Percentiles rank a stretch among this genome's conserved stretches.
These are phyloP conservation scores for Rhamnusium bicolor DNA, from an alignment of 2,888 invertebrate species.

Conservation along the genomic window DNA sequence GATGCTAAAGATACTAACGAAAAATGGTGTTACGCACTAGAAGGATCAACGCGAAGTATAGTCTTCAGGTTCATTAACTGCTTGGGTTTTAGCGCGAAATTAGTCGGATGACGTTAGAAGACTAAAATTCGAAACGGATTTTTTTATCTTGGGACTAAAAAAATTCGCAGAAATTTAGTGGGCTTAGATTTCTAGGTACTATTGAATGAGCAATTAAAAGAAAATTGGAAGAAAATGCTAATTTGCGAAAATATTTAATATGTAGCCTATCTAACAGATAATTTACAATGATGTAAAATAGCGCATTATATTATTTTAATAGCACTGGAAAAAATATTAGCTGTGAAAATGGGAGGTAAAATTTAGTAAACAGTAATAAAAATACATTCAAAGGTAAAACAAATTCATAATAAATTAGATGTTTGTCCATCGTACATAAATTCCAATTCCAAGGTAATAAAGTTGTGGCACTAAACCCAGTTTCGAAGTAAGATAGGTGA, in stretches of 20 bases:
- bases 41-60: no score
- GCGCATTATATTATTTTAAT: neutral
- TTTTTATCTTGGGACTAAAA: no score
- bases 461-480: conserved; percentile 33
- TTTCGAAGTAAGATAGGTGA: conserved; percentile 30
- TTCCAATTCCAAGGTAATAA: conserved; percentile 37
- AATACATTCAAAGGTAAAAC: conserved; percentile 26
- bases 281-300: neutral
- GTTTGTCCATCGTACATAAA: conserved; percentile 42
- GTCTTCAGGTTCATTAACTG: no score
- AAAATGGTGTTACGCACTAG: no score
- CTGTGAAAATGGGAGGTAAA: neutral
- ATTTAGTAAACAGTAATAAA: conserved; percentile 13
- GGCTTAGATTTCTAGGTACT: no score
- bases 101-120: no score
- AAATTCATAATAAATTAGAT: conserved; percentile 43
- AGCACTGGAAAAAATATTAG: neutral
- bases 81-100: no score
- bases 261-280: neutral
- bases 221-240: no score
- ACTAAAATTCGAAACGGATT: no score
- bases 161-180: no score
- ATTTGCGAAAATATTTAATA: neutral
- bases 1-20: no score
- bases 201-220: no score